A percentile compares a stretch with the other conserved stretches of the same genome.
Conservation (phyloP, 35 echinoderm and acorn worm genomes). For the Apostichopus japonicus region DNA sequence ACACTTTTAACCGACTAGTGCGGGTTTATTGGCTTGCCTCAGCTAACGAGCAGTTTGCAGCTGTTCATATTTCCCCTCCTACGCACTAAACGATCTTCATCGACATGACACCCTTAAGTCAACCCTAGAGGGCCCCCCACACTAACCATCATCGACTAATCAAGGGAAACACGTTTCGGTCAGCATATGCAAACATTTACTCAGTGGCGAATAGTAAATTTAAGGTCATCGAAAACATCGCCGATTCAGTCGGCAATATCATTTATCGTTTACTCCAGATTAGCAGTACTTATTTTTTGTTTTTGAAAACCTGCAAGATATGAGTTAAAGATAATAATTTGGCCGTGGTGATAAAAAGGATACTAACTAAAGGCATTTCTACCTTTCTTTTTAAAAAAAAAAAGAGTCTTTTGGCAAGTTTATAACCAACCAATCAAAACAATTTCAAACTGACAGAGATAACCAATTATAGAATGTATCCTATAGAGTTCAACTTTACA, state of each 20-base stretch:
- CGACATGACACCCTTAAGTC: constrained; percentile 12
- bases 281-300: no score
- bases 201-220: background rate
- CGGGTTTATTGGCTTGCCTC: background rate
- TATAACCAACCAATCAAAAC: no score
- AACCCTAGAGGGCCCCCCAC: background rate
- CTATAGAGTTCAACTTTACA: no score
- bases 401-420: no score
- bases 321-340: no score
- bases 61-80: background rate
- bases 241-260: background rate
- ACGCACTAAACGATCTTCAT: background rate
- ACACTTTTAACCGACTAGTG: background rate
- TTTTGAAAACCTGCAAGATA: no score
- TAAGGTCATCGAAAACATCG: background rate
- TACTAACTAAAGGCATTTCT: no score
- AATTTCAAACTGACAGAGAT: no score
- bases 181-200: background rate
- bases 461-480: no score
- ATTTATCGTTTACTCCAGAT: no score
- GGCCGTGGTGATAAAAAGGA: no score
- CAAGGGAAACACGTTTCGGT: background rate
- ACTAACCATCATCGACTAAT: background rate
- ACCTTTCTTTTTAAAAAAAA: no score
- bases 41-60: background rate